Conservation (phyloP, 1,140 invertebrate genomes). For the Aradophagus sp. region DNA sequence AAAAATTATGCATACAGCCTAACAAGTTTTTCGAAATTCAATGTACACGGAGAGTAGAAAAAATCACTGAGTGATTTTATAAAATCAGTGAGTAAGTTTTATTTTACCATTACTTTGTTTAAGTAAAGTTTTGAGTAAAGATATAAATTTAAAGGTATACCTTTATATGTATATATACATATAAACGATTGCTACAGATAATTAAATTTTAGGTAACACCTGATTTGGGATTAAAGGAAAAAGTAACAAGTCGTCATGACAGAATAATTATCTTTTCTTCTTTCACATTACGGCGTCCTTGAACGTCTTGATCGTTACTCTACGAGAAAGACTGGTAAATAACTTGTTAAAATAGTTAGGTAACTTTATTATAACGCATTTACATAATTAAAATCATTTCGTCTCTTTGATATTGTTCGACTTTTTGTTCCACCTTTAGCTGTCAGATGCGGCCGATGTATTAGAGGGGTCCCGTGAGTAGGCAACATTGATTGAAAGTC, state of each 20-base stretch:
- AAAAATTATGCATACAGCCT: no score
- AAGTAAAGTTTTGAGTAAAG: no score
- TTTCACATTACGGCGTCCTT: background rate
- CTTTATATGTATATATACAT: no score
- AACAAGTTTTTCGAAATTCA: no score
- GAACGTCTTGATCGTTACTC: no score
- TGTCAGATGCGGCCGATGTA: background rate
- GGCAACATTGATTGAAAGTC: slow-evolving; percentile 17
- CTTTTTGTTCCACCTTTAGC: slow-evolving; percentile 1
- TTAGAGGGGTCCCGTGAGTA: slow-evolving; percentile 16
- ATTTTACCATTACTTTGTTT: no score
- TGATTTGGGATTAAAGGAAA: background rate
- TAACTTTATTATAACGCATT: slow-evolving; percentile 10
- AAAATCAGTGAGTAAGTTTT: no score
- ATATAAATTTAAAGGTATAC: no score
- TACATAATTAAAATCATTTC: slow-evolving; percentile 19
- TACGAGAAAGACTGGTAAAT: slow-evolving; percentile 6
- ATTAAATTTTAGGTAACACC: no score
- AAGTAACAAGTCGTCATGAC: background rate
- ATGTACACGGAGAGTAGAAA: no score
- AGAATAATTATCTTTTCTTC: background rate
- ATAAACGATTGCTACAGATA: no score
- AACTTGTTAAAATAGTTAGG: slow-evolving; percentile 18
- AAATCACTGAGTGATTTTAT: no score
- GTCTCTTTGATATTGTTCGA: slow-evolving; percentile 16